These are phyloP conservation scores for Iphiclides podalirius DNA, from an alignment of 2,888 invertebrate genomes.

Conservation along the genomic window DNA sequence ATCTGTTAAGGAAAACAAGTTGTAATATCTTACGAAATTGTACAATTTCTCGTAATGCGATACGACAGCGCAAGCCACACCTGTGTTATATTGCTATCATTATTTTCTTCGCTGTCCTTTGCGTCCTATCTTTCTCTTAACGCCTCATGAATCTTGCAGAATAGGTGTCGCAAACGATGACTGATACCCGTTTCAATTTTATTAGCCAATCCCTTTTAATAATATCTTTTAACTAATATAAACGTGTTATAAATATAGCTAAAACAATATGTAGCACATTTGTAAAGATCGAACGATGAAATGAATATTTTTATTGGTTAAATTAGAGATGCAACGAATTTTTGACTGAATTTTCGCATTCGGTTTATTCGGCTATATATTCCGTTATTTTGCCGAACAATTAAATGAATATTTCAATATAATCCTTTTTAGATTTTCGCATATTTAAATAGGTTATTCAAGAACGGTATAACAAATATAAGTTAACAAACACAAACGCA, in stretches of 20 bases:
- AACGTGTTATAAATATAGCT: background rate
- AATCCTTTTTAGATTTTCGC: no score
- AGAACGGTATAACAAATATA: no score
- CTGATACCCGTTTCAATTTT: background rate
- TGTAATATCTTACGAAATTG: background rate
- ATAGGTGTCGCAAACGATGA: background rate
- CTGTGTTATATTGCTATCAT: constrained; percentile 11
- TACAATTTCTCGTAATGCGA: constrained; percentile 6
- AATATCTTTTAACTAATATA: background rate
- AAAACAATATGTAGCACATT: no score
- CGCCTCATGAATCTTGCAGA: constrained; percentile 13
- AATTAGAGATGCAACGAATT: no score
- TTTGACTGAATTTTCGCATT: no score
- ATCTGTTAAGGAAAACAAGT: background rate
- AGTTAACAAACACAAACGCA: no score
- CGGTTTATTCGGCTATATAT: no score
- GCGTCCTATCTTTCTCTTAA: constrained; percentile 13
- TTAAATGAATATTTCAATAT: no score
- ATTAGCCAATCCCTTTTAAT: background rate
- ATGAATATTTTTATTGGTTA: no score
- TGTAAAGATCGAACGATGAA: no score
- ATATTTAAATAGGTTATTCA: no score
- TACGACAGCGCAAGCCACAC: background rate
- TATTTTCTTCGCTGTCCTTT: background rate
- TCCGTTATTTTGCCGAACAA: no score